A percentile compares a stretch with the other conserved stretches of the same genome.
Evolutionary conservation across 2,888 invertebrate genomes (phyloP).

Genomic region (Acleris emargana): DNA sequence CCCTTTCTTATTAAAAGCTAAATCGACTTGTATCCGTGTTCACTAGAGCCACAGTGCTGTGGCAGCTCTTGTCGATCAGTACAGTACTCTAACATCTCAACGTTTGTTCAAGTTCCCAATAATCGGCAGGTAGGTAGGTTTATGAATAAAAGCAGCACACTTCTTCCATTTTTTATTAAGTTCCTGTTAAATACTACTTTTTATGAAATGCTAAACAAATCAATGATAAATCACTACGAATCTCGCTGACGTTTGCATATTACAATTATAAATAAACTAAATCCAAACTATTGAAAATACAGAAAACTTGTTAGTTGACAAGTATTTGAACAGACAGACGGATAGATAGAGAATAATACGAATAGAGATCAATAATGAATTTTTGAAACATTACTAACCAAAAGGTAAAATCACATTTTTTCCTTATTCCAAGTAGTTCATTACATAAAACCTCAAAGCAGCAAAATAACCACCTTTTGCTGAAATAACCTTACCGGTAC

Average conservation of each 20-base stretch:
- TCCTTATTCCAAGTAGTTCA: conserved; percentile 34
- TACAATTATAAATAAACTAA: conserved; percentile 42
- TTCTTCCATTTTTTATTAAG: conserved; percentile 49
- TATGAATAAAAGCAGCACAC: conserved; percentile 22
- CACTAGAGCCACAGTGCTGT: no score
- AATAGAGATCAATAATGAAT: conserved; percentile 2
- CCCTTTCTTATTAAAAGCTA: no score
- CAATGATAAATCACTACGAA: conserved; percentile 56
- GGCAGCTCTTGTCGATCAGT: no score
- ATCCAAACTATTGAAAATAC: conserved; percentile 33
- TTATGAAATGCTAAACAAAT: conserved; percentile 65
- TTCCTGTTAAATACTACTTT: conserved; percentile 56
- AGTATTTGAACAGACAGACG: conserved; percentile 12
- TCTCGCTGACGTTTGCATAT: conserved; percentile 49
- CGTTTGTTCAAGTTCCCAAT: no score
- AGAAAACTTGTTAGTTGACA: conserved; percentile 16
- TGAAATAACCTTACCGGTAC: conserved; percentile 17
- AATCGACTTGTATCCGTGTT: no score
- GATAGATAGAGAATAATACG: conserved; percentile 1
- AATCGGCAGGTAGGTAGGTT: background rate
- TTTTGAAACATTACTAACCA: conserved; percentile 1
- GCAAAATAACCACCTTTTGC: conserved; percentile 21
- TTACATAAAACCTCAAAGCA: conserved; percentile 8
- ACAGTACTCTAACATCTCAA: background rate
- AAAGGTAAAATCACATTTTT: conserved; percentile 7